phyloP scores from a whole-genome alignment of 2,888 invertebrate species.

The Leucoma salicis region DNA sequence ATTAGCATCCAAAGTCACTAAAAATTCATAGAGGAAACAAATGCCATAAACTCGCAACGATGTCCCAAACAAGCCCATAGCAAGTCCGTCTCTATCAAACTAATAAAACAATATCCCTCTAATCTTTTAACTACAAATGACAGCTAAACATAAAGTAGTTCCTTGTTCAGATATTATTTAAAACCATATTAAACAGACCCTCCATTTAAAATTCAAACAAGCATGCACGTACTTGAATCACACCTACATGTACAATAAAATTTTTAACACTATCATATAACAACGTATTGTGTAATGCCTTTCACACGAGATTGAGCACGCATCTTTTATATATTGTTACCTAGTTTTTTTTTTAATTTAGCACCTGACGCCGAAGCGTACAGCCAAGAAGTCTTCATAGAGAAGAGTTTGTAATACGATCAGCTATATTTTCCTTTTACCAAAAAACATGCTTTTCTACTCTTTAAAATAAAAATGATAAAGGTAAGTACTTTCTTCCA shows the following conservation, averaged over 20 bases:
- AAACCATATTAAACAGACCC: slow-evolving; percentile 2
- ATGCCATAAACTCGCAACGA: slow-evolving; percentile 4
- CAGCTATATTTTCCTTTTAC: too few relatives aligned
- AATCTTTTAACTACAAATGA: slow-evolving; percentile 10
- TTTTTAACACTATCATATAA: slow-evolving; percentile 35
- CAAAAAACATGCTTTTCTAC: too few relatives aligned
- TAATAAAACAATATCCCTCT: slow-evolving; percentile 15
- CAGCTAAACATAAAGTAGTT: slow-evolving; percentile 3
- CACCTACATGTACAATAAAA: slow-evolving; percentile 33
- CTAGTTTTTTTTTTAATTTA: too few relatives aligned
- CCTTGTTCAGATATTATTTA: too few relatives aligned
- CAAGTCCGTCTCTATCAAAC: slow-evolving; percentile 6
- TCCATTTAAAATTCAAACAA: slow-evolving; percentile 11
- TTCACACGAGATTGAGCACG: slow-evolving; percentile 31
- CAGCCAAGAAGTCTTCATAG: too few relatives aligned
- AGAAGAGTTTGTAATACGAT: too few relatives aligned
- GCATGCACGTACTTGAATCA: slow-evolving; percentile 16
- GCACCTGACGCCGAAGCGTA: too few relatives aligned
- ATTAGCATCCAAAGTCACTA: neutral
- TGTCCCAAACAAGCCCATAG: slow-evolving; percentile 1
- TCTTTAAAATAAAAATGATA: too few relatives aligned
- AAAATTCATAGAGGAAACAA: neutral
- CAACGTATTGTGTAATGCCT: slow-evolving; percentile 26
- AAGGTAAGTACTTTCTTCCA: too few relatives aligned
- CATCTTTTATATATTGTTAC: too few relatives aligned